Percentiles rank a stretch among this genome's conserved stretches.
These are phyloP conservation scores for Grallaria varia DNA, from an alignment of 2,113 vertebrate species.

Conservation along the genomic window DNA sequence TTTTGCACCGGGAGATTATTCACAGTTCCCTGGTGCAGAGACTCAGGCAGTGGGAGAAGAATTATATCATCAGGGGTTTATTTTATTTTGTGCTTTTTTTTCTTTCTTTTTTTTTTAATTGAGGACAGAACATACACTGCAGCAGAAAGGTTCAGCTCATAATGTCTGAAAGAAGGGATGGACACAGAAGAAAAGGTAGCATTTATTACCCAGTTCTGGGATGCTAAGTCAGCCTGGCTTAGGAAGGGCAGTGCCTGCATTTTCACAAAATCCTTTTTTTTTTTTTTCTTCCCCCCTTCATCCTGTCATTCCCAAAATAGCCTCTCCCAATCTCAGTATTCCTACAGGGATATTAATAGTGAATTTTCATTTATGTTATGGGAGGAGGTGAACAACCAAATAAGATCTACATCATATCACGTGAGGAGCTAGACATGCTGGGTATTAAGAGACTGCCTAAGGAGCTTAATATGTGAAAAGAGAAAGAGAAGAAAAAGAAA, in stretches of 20 bases:
- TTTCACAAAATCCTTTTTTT: neutral
- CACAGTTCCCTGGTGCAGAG: slow-evolving; percentile 26
- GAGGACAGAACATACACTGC: neutral
- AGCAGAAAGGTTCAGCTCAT: neutral
- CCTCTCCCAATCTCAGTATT: neutral
- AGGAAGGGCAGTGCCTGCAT: neutral
- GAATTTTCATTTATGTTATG: neutral
- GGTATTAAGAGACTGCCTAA: neutral
- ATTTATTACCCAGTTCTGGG: neutral
- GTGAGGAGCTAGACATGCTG: neutral
- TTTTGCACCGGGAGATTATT: slow-evolving; percentile 32
- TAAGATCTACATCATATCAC: neutral
- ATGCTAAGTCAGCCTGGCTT: neutral
- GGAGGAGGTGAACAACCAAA: neutral
- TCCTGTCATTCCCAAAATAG: slow-evolving; percentile 11
- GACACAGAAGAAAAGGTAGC: neutral
- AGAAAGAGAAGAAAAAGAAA: neutral
- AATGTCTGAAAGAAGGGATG: neutral
- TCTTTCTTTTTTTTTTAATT: neutral
- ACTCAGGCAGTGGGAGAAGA: neutral
- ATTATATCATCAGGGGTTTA: neutral
- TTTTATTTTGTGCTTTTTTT: neutral
- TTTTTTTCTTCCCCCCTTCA: fast-evolving
- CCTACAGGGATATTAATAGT: neutral
- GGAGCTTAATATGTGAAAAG: neutral